These are phyloP conservation scores for Magallana gigas DNA, from an alignment of 1,140 invertebrate species.

Conservation along the genomic window DNA sequence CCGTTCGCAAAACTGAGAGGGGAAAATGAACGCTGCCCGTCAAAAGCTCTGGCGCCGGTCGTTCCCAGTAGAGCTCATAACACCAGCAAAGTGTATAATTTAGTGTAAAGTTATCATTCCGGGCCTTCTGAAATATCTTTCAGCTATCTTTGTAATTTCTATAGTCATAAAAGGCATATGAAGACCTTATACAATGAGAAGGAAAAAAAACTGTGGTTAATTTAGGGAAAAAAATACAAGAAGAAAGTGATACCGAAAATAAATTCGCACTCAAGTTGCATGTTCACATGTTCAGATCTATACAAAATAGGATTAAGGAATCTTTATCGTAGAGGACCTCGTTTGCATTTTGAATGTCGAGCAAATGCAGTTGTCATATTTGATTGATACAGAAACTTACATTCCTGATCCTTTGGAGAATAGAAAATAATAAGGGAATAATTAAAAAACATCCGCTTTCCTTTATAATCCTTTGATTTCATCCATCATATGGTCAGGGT, in stretches of 20 bases:
- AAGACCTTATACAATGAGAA: no score
- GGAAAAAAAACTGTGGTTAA: no score
- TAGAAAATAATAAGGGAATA: background rate
- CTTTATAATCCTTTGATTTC: background rate
- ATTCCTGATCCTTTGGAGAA: background rate
- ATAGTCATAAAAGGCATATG: no score
- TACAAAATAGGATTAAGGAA: background rate
- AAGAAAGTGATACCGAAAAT: background rate
- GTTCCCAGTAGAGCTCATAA: background rate
- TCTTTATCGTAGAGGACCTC: background rate
- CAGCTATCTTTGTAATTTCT: no score
- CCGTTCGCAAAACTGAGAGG: background rate
- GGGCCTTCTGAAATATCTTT: background rate
- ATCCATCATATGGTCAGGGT: background rate
- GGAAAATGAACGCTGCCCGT: background rate
- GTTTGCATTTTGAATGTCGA: background rate
- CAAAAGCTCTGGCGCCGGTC: constrained; percentile 9
- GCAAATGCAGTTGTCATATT: constrained; percentile 27
- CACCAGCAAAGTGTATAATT: constrained; percentile 2
- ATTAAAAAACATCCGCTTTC: background rate
- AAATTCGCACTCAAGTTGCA: no score
- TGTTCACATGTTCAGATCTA: background rate
- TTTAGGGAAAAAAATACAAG: no score
- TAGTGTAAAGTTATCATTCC: constrained; percentile 1
- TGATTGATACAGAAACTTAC: constrained; percentile 10